Conservation (phyloP, 2,113 vertebrate species). For the Neodon shergylaensis region DNA sequence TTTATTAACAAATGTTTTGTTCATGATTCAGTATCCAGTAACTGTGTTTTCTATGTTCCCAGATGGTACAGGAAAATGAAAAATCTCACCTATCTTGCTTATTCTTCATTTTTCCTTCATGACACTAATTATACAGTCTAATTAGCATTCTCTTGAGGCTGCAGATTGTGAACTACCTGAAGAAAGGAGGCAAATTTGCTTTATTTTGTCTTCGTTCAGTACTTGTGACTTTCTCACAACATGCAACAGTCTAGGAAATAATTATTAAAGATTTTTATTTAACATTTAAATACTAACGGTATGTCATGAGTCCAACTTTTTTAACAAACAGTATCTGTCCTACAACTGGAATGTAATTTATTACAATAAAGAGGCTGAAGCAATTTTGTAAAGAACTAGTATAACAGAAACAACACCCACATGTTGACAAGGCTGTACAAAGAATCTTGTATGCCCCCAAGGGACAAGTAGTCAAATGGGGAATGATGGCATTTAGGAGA, state of each 20-base stretch:
- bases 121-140: slow-evolving; percentile 68
- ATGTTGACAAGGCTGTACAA: background rate
- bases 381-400: background rate
- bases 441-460: background rate
- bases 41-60: slow-evolving; percentile 28
- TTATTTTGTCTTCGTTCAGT: slow-evolving; percentile 49
- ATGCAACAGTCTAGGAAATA: background rate
- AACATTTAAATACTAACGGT: background rate
- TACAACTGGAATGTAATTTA: background rate
- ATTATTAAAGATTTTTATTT: background rate
- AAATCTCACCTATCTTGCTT: slow-evolving; percentile 71
- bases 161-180: slow-evolving; percentile 43
- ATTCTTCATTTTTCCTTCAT: slow-evolving; percentile 66
- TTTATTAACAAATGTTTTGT: slow-evolving; percentile 39
- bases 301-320: background rate
- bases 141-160: slow-evolving; percentile 65
- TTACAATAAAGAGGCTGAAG: background rate
- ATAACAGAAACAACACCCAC: background rate
- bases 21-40: background rate
- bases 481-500: background rate
- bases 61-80: slow-evolving; percentile 71
- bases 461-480: background rate
- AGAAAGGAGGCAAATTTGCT: slow-evolving; percentile 31
- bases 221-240: background rate
- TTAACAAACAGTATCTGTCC: slow-evolving; percentile 6